These are phyloP conservation scores for Odontamblyopus lacepedii DNA, from an alignment of 2,797 vertebrate species.

Conservation along the genomic window DNA sequence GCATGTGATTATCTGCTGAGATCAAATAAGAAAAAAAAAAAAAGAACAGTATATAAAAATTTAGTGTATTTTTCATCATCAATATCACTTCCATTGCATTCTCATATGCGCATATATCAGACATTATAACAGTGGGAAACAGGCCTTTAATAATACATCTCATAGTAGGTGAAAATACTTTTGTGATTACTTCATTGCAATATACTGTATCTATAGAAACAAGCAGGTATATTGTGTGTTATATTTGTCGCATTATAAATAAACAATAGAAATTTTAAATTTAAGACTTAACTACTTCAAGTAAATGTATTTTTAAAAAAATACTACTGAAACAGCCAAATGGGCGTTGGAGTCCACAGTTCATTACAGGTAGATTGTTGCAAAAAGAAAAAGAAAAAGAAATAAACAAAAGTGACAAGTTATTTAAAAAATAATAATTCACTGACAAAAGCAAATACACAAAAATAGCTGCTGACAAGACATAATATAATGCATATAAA, in stretches of 20 bases:
- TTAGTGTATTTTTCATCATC: not conserved
- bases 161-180: not conserved
- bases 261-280: not conserved
- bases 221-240: not conserved
- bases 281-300: not conserved
- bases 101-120: not conserved
- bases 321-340: not conserved
- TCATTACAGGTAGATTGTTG: conserved; percentile 2
- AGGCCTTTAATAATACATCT: conserved; percentile 2
- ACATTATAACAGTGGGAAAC: not conserved
- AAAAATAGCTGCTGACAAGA: not conserved
- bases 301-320: not conserved
- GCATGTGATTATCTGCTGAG: not conserved
- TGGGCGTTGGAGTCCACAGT: not conserved
- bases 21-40: not conserved
- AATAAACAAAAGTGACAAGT: not conserved
- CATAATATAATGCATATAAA: not conserved
- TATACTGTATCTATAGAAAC: not conserved
- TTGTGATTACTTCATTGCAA: not conserved
- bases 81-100: not conserved
- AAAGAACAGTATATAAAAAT: not conserved
- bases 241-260: not conserved
- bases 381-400: not conserved
- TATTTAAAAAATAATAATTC: not conserved
- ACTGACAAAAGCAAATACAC: not conserved